Percentiles rank a stretch among this genome's conserved stretches.
phyloP scores from a whole-genome alignment of 2,797 vertebrate species.

The Somateria mollissima region DNA sequence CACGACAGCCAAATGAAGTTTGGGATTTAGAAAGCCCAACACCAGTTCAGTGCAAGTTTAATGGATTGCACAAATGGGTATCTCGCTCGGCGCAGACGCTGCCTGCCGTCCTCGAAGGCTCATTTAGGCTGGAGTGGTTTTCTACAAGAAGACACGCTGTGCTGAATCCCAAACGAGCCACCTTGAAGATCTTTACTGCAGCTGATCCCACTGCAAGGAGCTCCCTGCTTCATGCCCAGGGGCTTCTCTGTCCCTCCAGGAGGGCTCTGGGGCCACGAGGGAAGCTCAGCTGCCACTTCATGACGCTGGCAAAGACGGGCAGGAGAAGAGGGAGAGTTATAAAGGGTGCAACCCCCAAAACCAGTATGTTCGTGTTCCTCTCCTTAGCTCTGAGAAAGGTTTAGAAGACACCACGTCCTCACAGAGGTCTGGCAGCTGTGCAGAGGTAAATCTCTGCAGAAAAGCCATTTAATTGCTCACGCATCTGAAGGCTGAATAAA shows the following conservation, averaged over 20 bases:
- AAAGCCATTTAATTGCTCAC: neutral
- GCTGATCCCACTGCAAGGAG: neutral
- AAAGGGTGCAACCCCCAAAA: neutral
- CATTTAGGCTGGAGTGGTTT: neutral
- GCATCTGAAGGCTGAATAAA: neutral
- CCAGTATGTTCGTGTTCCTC: neutral
- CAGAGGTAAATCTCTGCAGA: neutral
- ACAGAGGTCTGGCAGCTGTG: neutral
- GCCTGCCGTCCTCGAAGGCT: neutral
- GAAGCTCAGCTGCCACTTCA: neutral
- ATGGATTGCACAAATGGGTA: neutral
- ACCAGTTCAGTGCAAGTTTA: slow-evolving; percentile 52
- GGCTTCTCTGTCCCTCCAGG: neutral
- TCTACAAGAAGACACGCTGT: neutral
- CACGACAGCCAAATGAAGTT: slow-evolving; percentile 34
- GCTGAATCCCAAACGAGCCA: neutral
- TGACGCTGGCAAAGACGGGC: fast-evolving
- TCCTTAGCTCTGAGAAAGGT: neutral
- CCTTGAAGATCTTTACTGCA: neutral
- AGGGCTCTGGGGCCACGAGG: neutral
- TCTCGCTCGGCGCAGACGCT: neutral
- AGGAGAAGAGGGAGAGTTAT: neutral
- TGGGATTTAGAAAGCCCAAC: slow-evolving; percentile 29
- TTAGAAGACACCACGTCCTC: neutral
- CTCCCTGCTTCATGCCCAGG: fast-evolving